Conservation (phyloP, 2,797 vertebrate genomes). For the Mormyrops attenuatus region DNA sequence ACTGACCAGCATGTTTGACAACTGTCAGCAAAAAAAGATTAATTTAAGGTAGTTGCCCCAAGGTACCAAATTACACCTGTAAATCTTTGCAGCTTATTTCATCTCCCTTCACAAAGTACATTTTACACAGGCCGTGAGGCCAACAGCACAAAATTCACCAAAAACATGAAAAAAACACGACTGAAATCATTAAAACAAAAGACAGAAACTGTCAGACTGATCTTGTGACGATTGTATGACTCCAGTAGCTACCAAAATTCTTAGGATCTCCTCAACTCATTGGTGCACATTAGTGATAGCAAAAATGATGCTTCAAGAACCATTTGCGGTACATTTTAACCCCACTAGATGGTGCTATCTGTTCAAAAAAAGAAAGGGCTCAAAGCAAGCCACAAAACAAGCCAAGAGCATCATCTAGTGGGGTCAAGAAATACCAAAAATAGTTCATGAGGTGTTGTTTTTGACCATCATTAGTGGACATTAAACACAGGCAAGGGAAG, state of each 20-base stretch:
- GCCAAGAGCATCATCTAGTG: background rate
- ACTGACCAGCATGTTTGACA: background rate
- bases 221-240: background rate
- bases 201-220: background rate
- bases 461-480: background rate
- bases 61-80: background rate
- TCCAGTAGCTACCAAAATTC: background rate
- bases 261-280: background rate
- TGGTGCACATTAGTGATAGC: background rate
- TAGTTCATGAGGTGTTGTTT: background rate
- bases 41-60: background rate
- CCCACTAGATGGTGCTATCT: background rate
- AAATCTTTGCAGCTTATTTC: background rate
- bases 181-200: background rate
- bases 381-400: background rate
- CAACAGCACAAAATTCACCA: background rate
- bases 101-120: background rate
- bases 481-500: background rate
- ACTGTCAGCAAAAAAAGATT: background rate
- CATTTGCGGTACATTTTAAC: background rate
- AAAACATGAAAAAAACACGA: background rate
- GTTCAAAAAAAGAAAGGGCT: background rate
- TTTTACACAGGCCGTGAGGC: background rate
- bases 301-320: background rate
- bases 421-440: background rate